Evolutionary conservation across 2,888 invertebrate genomes (phyloP).

Genomic region (Drosophila acutilabella): DNA sequence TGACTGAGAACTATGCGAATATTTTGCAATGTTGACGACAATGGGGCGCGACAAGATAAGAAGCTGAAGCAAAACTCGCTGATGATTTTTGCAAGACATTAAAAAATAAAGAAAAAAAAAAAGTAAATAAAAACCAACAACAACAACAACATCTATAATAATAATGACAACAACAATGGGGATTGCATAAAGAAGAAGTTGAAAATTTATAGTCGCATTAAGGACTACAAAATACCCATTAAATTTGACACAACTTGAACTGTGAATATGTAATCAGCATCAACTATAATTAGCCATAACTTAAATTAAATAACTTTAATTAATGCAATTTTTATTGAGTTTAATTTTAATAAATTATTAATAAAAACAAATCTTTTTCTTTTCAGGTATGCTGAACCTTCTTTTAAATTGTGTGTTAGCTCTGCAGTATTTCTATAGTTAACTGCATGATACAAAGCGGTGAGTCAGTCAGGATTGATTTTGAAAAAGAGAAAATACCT

Average conservation of each 20-base stretch:
- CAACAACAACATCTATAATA: constrained; percentile 23
- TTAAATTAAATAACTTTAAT: too few relatives aligned
- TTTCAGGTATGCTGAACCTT: too few relatives aligned
- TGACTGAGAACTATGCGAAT: constrained; percentile 45
- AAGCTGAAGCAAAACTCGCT: constrained; percentile 26
- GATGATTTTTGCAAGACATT: constrained; percentile 42
- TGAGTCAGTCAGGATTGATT: too few relatives aligned
- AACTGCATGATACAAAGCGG: too few relatives aligned
- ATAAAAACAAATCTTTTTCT: too few relatives aligned
- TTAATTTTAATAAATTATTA: too few relatives aligned
- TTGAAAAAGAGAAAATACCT: too few relatives aligned
- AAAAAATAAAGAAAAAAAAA: constrained; percentile 8
- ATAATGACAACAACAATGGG: constrained; percentile 25
- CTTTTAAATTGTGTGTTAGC: too few relatives aligned
- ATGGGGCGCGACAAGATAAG: constrained; percentile 58
- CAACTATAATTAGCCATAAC: too few relatives aligned
- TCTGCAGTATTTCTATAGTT: too few relatives aligned
- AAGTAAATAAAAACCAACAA: not conserved
- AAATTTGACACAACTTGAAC: not conserved
- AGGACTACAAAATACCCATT: not conserved
- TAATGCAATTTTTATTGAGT: too few relatives aligned
- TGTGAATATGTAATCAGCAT: not conserved
- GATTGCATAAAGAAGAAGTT: constrained; percentile 29
- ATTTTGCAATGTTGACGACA: constrained; percentile 38
- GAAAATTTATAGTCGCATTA: not conserved